Evolutionary conservation across 2,113 vertebrate species (phyloP).

Genomic region (Naja naja): DNA sequence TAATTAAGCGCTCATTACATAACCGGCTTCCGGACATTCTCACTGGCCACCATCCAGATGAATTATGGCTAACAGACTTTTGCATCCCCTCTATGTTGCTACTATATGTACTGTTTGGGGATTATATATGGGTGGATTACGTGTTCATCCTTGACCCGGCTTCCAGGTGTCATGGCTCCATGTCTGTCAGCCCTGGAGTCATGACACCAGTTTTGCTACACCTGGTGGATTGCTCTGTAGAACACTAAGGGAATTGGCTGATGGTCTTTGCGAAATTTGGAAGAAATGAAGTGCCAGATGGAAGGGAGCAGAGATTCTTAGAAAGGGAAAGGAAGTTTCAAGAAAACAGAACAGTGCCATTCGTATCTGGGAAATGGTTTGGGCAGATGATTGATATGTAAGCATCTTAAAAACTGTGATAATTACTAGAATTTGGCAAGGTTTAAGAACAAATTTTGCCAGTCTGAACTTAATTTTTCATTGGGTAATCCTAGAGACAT

Average conservation of each 20-base stretch:
- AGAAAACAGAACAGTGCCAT: neutral
- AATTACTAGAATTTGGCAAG: neutral
- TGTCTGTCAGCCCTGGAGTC: too few relatives aligned
- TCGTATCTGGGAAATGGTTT: neutral
- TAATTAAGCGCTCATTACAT: too few relatives aligned
- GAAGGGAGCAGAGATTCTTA: neutral
- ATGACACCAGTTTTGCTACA: neutral
- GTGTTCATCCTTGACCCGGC: too few relatives aligned
- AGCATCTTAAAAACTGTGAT: neutral
- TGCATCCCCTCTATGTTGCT: too few relatives aligned
- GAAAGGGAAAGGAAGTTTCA: neutral
- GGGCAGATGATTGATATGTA: neutral
- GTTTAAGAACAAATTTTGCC: neutral
- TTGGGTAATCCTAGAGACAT: neutral
- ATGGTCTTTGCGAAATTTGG: neutral
- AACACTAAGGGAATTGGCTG: neutral
- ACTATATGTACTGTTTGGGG: too few relatives aligned
- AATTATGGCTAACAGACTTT: too few relatives aligned
- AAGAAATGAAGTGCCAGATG: neutral
- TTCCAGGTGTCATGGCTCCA: too few relatives aligned
- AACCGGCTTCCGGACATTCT: too few relatives aligned
- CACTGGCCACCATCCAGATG: too few relatives aligned
- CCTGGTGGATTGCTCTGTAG: neutral
- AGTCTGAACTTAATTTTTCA: neutral
- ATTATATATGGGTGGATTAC: too few relatives aligned